Evolutionary conservation across 1,140 invertebrate genomes (phyloP), one percentile per base, ranked within the genome.

Genomic region (Drosophila pectinifera): DNA sequence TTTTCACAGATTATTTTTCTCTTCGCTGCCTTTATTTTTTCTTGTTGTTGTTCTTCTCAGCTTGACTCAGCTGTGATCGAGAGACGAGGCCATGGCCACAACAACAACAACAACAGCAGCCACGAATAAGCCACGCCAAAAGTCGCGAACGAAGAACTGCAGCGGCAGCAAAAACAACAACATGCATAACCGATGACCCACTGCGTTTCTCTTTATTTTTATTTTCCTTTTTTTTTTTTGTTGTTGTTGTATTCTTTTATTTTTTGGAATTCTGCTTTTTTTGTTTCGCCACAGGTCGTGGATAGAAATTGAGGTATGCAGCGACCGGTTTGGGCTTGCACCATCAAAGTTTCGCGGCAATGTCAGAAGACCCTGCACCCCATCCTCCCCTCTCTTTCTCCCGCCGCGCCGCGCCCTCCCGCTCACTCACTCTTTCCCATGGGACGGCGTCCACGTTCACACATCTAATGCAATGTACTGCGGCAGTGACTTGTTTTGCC

Each of bases 221-320:
- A 79, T 70, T 76, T n/a, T n/a, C n/a, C 63, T 69, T 80, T 69
- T 54, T 63, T 42, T 72, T 62, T n/a, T n/a, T n/a, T n/a, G n/a
- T n/a, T n/a, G n/a, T n/a, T n/a, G n/a, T n/a, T 39, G 48, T 51
- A 51, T 51, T 36, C 28, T 36, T 53, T 53, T 36, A 22, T 34
- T 59, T 73, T 64, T 70, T 38, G 41, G 45, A 73, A 51, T 51
- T 73, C 62, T 62, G 31, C 4, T 74, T 74, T 14, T 49, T 48
- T 24, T 28, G n/a, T 31, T 79, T 81, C 62, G 78, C 68, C 72
- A 85, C 82, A 86, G 82, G 82, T 86, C 82, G 82, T 86, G 82
- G 82, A 79, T 86, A 88, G 84, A 86, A 86, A 86, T 86, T 88
- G 82, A 88, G 83, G 82, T 86, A 86, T 88, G 82, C 83, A 72